Base-by-base conservation (phyloP, 2,113 vertebrate genomes). In the Sebastes fasciatus region DNA sequence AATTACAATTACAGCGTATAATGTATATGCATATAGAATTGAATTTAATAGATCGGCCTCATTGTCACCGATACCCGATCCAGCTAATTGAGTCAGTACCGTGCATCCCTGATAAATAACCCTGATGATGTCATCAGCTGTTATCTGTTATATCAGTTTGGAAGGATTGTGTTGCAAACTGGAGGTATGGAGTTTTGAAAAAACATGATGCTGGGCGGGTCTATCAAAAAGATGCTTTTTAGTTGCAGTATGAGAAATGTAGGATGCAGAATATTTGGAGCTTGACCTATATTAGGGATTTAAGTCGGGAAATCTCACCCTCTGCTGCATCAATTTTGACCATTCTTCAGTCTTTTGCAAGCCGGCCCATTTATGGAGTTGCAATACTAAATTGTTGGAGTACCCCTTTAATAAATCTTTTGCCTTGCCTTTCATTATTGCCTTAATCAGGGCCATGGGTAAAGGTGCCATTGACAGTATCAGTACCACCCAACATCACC, bases 121-220 rank as follows among this genome's bases (percentile, higher is more conserved):
- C 4, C 14, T 40, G n/a, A 43, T 79, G 52, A 61, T 43, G 26
- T 81, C 70, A 61, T 62, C 7, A 14, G 54, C 9, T 66, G n/a
- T 48, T 67, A 23, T 67, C 17, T n/a, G 17, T 6, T n/a, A n/a
- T n/a, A 6, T 75, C 8, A 21, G 11, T 5, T 52, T 62, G 11
- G 16, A 34, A 70, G 64, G 11, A 70, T 4, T 26, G 23, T 10
- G 1, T 43, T 55, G 49, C 48, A 62, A 43, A 74, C 26, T 23
- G 7, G 45, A 13, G 46, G 17, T 14, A 9, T 51, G 11, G 8
- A 45, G 21, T 61, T 55, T 63, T 34, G 34, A 26, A 63, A 34
- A 54, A 40, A 17, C 8, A 12, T n/a, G 34, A 42, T 46, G 16
- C 1, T 11, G 13, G 21, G 64, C 14, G 34, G 23, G 5, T 34